Conservation (phyloP, 2,797 vertebrate genomes). For the Hydrocynus forskahlii region DNA sequence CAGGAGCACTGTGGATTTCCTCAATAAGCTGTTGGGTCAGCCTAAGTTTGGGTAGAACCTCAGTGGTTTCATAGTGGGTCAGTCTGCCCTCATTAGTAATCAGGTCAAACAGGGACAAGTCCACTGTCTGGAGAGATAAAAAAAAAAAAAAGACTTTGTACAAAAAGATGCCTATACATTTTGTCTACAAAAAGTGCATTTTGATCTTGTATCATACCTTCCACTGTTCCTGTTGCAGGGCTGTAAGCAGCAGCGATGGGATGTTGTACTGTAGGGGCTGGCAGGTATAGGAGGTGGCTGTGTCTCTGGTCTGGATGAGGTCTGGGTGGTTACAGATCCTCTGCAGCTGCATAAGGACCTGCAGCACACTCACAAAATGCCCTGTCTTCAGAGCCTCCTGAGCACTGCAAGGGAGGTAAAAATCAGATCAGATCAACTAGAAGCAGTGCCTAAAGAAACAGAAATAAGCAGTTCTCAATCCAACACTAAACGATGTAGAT, state of each 20-base stretch:
- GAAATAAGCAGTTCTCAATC: too few relatives aligned
- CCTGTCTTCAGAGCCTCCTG: constrained; percentile 92
- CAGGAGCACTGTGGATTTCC: constrained; percentile 85
- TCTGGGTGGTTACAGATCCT: constrained; percentile 93
- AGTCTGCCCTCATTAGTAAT: constrained; percentile 86
- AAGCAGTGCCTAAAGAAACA: constrained; percentile 20
- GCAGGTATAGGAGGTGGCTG: constrained; percentile 79
- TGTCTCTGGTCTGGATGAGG: constrained; percentile 83
- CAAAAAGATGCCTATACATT: too few relatives aligned
- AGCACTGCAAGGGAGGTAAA: constrained; percentile 70
- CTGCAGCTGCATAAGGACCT: constrained; percentile 91
- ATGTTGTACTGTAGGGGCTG: constrained; percentile 81
- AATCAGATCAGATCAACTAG: background rate
- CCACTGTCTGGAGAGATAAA: constrained; percentile 73
- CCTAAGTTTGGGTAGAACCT: constrained; percentile 84
- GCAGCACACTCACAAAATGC: constrained; percentile 92
- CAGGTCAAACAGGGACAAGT: constrained; percentile 87
- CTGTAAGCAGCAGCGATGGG: constrained; percentile 83
- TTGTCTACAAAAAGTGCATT: too few relatives aligned
- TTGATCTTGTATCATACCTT: constrained; percentile 71
- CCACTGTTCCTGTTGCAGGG: constrained; percentile 79
- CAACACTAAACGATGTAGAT: too few relatives aligned
- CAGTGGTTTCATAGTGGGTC: constrained; percentile 84
- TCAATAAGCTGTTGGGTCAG: constrained; percentile 88
- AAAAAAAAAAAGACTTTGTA: background rate